Base-by-base conservation (phyloP, 2,797 vertebrate genomes). In the Geotrypetes seraphini region DNA sequence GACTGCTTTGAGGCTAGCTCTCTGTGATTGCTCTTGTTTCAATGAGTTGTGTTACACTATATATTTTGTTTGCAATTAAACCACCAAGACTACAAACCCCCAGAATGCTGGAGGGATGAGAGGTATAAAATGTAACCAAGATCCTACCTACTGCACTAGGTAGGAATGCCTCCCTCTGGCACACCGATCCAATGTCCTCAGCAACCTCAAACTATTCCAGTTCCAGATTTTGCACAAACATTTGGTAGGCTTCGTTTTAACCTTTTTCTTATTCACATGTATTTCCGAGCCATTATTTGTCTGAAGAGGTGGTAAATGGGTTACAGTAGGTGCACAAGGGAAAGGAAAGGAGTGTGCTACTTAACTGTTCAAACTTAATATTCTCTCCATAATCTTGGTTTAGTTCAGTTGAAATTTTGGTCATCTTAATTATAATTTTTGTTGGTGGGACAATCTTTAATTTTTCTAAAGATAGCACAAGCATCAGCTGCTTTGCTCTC, bases 381-480 rank as follows among this genome's bases (percentile, higher is more conserved):
- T 8, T 22, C 16, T 11, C 14, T 26, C 39, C 28, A 19, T 27
- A 32, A 13, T 20, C 58, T 33, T n/a, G 53, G 57, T 52, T 47
- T 19, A 22, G 15, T 49, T 53, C 29, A 19, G 57, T 41, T 19
- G 55, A 63, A 55, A 38, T 43, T 1, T 8, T 10, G n/a, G 41
- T 36, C 17, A 37, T 60, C 25, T 41, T 44, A 43, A 26, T 33
- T 30, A 15, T 44, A 36, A 12, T 33, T 47, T 25, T n/a, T 38
- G 9, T 65, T 35, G 60, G 58, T 64, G 72, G 71, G 63, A 64
- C 72, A 62, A 61, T 71, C 74, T 79, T 76, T 78, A 59, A 75
- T 78, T 76, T n/a, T 69, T 66, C 69, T 78, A 62, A 72, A 73
- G 74, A 68, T 41, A 57, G 64, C 61, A 64, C 69, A 57, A 52